Evolutionary conservation across 2,113 vertebrate genomes (phyloP), one percentile per base, ranked within the genome.

Genomic region (Cheirogaleus medius): DNA sequence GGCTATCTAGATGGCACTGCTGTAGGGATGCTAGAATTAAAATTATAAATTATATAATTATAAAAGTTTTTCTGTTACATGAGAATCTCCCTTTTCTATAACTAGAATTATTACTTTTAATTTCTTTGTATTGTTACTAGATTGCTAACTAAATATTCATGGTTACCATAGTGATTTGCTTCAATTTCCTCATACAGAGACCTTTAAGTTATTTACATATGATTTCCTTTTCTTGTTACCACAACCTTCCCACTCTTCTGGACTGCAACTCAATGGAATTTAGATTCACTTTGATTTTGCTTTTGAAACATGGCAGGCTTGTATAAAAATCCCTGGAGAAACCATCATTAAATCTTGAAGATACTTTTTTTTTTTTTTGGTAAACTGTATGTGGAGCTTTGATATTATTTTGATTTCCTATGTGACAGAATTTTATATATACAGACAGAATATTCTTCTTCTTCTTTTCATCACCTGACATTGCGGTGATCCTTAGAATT

Each of bases 151-250:
- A 98, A 97, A 97, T 98, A 98, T 97, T 94, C 97, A 68, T 84
- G 56, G 98, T 98, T 98, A 74, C 98, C 71, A 96, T 96, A 96
- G 98, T 90, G 87, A 98, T 98, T 97, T 97, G 21, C 78, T 96
- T 98, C 39, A 90, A 27, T 98, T 98, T 56, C 12, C 73, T 98
- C 58, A 76, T 29, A 87, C 3, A 84, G 80, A 71, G 96, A 73
- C n/a, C 87, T 96, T 89, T 97, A 90, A 90, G 87, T 96, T 96
- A 95, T 97, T 98, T 98, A 66, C 82, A 95, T 96, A 39, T 92
- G 94, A 58, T 93, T 98, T 95, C 34, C 47, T 97, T 60, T 97
- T 29, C 89, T 96, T 97, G 84, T 97, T 90, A 93, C 76, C 86
- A 52, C 82, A 96, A 84, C 44, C 76, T 97, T 92, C 80, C 93